Conservation (phyloP, 2,113 vertebrate genomes). For the Pongo pygmaeus region DNA sequence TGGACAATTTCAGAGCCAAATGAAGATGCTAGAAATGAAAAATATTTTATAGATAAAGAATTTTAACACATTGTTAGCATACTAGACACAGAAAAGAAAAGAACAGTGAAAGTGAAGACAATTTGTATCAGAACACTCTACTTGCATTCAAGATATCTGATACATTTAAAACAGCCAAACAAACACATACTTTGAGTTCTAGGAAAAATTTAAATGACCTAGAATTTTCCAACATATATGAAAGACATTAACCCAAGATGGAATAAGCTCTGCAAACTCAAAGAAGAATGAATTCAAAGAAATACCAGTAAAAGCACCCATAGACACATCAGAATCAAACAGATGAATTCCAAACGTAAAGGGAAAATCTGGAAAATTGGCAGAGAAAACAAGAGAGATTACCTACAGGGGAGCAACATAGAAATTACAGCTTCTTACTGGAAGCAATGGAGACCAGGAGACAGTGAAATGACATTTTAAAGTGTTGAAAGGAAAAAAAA, state of each 20-base stretch:
- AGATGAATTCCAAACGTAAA: not conserved
- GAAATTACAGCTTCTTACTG: not conserved
- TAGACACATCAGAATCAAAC: not conserved
- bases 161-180: not conserved
- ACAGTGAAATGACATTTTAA: slow-evolving; percentile 2
- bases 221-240: not conserved
- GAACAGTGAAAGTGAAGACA: not conserved
- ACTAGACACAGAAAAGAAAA: not conserved
- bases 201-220: not conserved
- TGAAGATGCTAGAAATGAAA: slow-evolving; percentile 7
- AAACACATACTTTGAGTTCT: not conserved
- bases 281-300: slow-evolving; percentile 18
- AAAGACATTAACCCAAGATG: not conserved
- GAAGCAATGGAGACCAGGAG: not conserved
- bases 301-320: not conserved
- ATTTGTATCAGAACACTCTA: not conserved
- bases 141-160: not conserved
- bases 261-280: not conserved
- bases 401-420: not conserved
- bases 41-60: not conserved
- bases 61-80: not conserved
- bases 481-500: not conserved
- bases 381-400: slow-evolving; percentile 18
- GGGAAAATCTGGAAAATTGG: not conserved
- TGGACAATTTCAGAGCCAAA: not conserved